Percentiles rank a stretch among this genome's conserved stretches.
Evolutionary conservation across 2,888 invertebrate species (phyloP).

Genomic region (Perizoma affinitatum): DNA sequence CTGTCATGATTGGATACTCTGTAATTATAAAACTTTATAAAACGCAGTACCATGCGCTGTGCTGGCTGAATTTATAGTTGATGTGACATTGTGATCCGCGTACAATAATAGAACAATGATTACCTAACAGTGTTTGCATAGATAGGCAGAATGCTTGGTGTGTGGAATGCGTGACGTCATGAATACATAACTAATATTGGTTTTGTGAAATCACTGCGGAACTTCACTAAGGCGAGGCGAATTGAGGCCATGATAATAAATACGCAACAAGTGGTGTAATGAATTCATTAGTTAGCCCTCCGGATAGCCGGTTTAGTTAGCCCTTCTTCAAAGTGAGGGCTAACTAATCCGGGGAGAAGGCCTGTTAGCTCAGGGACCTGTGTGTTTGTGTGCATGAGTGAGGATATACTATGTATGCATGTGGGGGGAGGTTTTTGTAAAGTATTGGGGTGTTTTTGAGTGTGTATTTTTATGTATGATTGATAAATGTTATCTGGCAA

Average conservation of each 20-base stretch:
- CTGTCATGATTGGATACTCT: not conserved
- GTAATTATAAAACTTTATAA: not conserved
- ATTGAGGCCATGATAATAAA: constrained; percentile 30
- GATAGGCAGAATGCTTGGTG: constrained; percentile 51
- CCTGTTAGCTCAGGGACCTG: too few species aligned
- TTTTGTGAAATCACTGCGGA: constrained; percentile 51
- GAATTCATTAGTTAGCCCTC: not conserved
- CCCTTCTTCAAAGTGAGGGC: too few species aligned
- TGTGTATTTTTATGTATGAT: too few species aligned
- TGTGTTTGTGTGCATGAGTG: too few species aligned
- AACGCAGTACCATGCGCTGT: constrained; percentile 14
- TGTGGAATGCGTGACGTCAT: constrained; percentile 54
- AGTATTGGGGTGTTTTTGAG: too few species aligned
- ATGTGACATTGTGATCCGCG: constrained; percentile 42
- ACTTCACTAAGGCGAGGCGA: constrained; percentile 42
- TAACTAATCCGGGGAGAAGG: too few species aligned
- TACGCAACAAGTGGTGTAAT: constrained; percentile 34
- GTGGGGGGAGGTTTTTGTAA: too few species aligned
- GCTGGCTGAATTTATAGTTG: constrained; percentile 24
- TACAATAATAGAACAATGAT: constrained; percentile 57
- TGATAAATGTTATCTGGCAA: too few species aligned
- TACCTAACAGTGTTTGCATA: constrained; percentile 57
- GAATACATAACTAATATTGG: constrained; percentile 52
- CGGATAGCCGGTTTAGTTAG: too few species aligned
- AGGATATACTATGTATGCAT: too few species aligned